A percentile compares a stretch with the other conserved stretches of the same genome.
These are phyloP conservation scores for Aldrovandia affinis DNA, from an alignment of 2,797 vertebrate species.

Conservation along the genomic window DNA sequence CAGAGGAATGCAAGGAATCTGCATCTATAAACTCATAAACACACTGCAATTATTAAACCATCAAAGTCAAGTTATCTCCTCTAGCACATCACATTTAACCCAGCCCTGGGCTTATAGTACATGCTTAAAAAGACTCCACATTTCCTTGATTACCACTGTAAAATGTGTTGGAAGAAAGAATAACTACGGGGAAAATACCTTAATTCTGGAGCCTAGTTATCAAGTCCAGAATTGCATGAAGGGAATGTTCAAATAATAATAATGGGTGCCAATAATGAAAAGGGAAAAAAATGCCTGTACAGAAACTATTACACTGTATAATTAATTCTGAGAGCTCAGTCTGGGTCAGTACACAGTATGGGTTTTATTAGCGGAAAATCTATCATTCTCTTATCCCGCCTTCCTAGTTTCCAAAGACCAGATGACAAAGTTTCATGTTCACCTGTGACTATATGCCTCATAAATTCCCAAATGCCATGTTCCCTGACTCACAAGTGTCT, in stretches of 20 bases:
- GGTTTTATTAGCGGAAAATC: conserved; percentile 6
- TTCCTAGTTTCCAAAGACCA: conserved; percentile 34
- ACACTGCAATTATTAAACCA: conserved; percentile 8
- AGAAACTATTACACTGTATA: neutral
- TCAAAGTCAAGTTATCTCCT: neutral
- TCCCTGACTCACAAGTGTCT: conserved; percentile 35
- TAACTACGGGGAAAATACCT: neutral
- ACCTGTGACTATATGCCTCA: conserved; percentile 26
- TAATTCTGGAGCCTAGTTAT: neutral
- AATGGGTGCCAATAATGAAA: neutral
- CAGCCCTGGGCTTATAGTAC: neutral
- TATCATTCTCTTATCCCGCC: conserved; percentile 5
- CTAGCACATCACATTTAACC: neutral
- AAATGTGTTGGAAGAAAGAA: neutral
- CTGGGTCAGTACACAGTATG: conserved; percentile 9
- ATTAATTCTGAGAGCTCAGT: conserved; percentile 4
- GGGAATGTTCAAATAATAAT: conserved; percentile 1
- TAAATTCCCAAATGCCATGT: conserved; percentile 53
- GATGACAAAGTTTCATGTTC: conserved; percentile 41
- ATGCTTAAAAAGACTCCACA: neutral
- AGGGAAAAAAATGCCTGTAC: neutral
- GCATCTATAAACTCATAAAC: conserved; percentile 13
- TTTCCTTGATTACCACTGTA: neutral
- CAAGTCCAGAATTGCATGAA: neutral
- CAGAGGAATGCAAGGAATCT: neutral